Conservation (phyloP, 2,888 invertebrate genomes). For the Rambutsinella grinnellia region DNA sequence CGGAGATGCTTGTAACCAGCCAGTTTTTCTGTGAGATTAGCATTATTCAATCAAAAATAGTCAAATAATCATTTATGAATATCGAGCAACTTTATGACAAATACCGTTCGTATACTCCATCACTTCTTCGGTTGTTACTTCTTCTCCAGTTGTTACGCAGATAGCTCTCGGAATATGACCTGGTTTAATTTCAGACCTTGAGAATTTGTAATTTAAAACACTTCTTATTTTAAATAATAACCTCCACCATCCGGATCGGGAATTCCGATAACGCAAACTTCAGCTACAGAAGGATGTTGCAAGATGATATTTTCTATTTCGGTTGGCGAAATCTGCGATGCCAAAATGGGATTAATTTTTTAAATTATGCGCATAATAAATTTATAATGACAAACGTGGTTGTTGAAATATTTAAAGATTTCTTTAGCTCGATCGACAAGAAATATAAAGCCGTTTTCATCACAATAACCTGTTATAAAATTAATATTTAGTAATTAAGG, state of each 20-base stretch:
- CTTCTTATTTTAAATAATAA: too few relatives aligned
- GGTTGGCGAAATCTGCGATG: constrained; percentile 64
- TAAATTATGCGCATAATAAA: neutral
- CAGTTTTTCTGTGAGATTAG: constrained; percentile 29
- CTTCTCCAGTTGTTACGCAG: constrained; percentile 33
- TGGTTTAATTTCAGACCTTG: too few relatives aligned
- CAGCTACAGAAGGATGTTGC: constrained; percentile 59
- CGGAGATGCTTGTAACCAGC: constrained; percentile 52
- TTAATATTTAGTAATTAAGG: too few relatives aligned
- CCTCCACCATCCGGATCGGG: constrained; percentile 64
- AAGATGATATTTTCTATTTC: constrained; percentile 63
- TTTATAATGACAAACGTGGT: constrained; percentile 51
- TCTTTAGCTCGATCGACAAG: constrained; percentile 64
- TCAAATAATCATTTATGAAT: neutral
- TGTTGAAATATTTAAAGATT: constrained; percentile 65
- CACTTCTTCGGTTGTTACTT: constrained; percentile 51
- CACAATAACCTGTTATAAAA: constrained; percentile 64
- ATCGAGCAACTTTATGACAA: neutral
- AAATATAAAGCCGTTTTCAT: constrained; percentile 61
- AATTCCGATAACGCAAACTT: constrained; percentile 64
- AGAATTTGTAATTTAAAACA: too few relatives aligned
- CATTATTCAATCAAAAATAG: neutral
- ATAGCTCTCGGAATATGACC: constrained; percentile 61
- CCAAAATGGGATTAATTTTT: too few relatives aligned
- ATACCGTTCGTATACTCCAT: constrained; percentile 58